Evolutionary conservation across 2,888 invertebrate species (phyloP).

Genomic region (Stenodera caucasica): DNA sequence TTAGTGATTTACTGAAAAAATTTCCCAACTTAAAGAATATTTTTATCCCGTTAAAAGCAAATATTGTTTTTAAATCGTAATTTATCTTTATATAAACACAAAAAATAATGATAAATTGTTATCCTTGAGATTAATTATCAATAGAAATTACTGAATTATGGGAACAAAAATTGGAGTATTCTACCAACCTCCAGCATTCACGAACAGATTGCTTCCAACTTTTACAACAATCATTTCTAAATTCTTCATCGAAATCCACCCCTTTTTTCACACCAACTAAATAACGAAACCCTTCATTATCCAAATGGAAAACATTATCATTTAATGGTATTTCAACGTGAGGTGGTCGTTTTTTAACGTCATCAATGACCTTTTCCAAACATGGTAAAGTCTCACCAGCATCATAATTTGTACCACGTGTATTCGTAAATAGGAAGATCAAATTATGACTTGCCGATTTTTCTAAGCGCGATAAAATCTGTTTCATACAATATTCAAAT

Average conservation of each 20-base stretch:
- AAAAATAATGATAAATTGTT: too few relatives aligned
- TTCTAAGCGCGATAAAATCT: constrained; percentile 44
- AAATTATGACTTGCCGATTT: constrained; percentile 42
- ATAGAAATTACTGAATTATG: constrained; percentile 16
- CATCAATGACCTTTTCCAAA: constrained; percentile 32
- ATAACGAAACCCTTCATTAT: constrained; percentile 44
- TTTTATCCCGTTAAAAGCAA: too few relatives aligned
- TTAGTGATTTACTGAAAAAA: too few relatives aligned
- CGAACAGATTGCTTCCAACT: constrained; percentile 38
- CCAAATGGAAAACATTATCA: constrained; percentile 42
- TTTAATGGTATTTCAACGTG: constrained; percentile 34
- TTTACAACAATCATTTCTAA: constrained; percentile 29
- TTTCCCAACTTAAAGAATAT: too few relatives aligned
- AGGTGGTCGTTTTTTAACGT: constrained; percentile 28
- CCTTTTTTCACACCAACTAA: constrained; percentile 35
- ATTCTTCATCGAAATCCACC: constrained; percentile 28
- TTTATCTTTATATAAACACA: too few relatives aligned
- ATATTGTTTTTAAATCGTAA: too few relatives aligned
- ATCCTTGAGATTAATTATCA: too few relatives aligned
- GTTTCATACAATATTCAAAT: constrained; percentile 45
- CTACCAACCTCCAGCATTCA: constrained; percentile 26
- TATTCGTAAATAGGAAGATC: constrained; percentile 44
- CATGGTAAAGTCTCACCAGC: constrained; percentile 41
- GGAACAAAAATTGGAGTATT: constrained; percentile 5
- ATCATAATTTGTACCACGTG: constrained; percentile 39